Evolutionary conservation across 2,888 invertebrate genomes (phyloP).

Genomic region (Metacarcinus magister): DNA sequence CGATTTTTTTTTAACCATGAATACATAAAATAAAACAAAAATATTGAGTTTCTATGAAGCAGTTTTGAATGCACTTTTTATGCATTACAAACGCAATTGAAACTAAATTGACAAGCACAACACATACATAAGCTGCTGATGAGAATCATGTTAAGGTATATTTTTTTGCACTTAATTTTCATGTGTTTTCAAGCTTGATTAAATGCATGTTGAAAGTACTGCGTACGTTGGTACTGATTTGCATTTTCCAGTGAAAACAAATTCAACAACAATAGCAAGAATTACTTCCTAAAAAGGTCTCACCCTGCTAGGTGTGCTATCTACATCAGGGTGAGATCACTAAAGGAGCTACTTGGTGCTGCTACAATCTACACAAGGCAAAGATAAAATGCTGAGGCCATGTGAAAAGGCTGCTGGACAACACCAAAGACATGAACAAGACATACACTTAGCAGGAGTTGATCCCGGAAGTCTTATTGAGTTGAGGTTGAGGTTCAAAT

Average conservation of each 20-base stretch:
- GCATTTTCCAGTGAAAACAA: not conserved
- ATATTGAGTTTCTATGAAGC: not conserved
- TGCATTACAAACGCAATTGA: not conserved
- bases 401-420: conserved; percentile 31
- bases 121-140: not conserved
- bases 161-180: not conserved
- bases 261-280: conserved; percentile 17
- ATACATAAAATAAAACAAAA: not conserved
- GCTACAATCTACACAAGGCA: conserved; percentile 45
- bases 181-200: not conserved
- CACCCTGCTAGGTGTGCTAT: conserved; percentile 4
- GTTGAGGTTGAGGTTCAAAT: conserved; percentile 82
- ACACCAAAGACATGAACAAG: conserved; percentile 82
- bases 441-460: conserved; percentile 93
- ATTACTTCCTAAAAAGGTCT: conserved; percentile 2
- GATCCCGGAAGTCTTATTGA: conserved; percentile 92
- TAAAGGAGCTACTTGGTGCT: not conserved
- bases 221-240: not conserved
- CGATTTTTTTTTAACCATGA: not conserved
- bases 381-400: conserved; percentile 42
- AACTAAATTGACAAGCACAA: not conserved
- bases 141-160: not conserved
- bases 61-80: not conserved
- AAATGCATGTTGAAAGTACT: conserved; percentile 18
- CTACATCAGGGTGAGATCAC: not conserved